phyloP scores from a whole-genome alignment of 2,113 vertebrate species.

The Dipodomys stephensi region DNA sequence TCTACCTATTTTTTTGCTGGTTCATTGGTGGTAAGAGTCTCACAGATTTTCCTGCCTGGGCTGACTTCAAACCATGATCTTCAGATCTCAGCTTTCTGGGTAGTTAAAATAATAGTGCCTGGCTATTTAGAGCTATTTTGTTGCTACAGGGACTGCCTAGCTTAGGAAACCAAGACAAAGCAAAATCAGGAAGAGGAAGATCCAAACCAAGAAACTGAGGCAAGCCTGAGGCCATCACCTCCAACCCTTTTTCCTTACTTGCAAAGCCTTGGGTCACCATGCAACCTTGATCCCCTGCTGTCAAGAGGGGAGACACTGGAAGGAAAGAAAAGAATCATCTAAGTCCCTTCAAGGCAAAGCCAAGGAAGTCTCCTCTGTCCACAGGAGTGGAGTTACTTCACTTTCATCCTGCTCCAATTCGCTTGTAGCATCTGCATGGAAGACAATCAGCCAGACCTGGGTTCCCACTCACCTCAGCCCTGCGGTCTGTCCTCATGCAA shows the following conservation, averaged over 20 bases:
- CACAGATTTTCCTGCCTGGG: too few species aligned
- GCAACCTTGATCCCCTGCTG: neutral
- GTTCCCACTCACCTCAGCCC: slow-evolving; percentile 74
- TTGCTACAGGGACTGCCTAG: neutral
- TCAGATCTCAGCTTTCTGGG: too few species aligned
- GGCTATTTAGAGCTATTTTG: neutral
- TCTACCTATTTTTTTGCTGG: too few species aligned
- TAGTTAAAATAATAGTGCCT: too few species aligned
- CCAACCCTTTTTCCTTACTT: neutral
- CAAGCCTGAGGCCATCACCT: neutral
- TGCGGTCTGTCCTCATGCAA: neutral
- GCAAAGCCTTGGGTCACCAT: neutral
- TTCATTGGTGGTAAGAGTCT: too few species aligned
- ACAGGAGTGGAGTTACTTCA: neutral
- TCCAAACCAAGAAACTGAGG: neutral
- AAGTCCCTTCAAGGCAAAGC: neutral
- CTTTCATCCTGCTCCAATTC: neutral
- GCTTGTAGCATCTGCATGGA: neutral
- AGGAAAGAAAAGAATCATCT: neutral
- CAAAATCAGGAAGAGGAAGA: neutral
- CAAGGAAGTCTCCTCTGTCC: neutral
- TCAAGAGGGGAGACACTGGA: fast-evolving
- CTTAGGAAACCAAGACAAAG: neutral
- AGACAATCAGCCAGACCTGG: neutral
- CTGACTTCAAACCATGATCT: too few species aligned